Conservation (phyloP, 2,797 vertebrate genomes). For the Anniella stebbinsi region DNA sequence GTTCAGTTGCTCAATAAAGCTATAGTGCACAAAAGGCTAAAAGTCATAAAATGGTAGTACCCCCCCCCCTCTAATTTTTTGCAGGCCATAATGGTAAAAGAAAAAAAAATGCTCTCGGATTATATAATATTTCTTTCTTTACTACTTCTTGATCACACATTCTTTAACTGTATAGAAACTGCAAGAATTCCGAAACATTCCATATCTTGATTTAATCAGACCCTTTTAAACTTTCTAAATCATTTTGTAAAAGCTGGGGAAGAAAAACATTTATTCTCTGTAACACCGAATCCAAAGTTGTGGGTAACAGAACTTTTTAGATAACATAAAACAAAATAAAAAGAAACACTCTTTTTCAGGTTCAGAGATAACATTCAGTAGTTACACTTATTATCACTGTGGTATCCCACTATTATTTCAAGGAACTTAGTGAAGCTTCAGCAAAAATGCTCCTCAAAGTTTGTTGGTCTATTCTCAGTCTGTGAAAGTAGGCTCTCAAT, state of each 20-base stretch:
- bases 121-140: background rate
- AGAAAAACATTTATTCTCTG: background rate
- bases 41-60: constrained; percentile 26
- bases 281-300: fast-evolving
- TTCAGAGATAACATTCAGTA: background rate
- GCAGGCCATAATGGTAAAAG: background rate
- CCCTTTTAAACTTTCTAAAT: background rate
- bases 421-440: background rate
- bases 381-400: background rate
- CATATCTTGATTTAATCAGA: background rate
- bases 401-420: background rate
- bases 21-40: constrained; percentile 25
- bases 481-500: too few relatives aligned
- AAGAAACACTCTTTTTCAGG: background rate
- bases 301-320: constrained; percentile 47
- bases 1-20: constrained; percentile 23
- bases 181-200: background rate
- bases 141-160: background rate
- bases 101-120: background rate
- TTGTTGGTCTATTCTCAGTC: too few relatives aligned
- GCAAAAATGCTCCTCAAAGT: background rate
- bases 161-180: constrained; percentile 4
- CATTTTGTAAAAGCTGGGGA: background rate
- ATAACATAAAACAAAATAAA: constrained; percentile 46
- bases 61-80: constrained; percentile 12